Evolutionary conservation across 2,888 invertebrate genomes (phyloP).

Genomic region (Agrochola lota): DNA sequence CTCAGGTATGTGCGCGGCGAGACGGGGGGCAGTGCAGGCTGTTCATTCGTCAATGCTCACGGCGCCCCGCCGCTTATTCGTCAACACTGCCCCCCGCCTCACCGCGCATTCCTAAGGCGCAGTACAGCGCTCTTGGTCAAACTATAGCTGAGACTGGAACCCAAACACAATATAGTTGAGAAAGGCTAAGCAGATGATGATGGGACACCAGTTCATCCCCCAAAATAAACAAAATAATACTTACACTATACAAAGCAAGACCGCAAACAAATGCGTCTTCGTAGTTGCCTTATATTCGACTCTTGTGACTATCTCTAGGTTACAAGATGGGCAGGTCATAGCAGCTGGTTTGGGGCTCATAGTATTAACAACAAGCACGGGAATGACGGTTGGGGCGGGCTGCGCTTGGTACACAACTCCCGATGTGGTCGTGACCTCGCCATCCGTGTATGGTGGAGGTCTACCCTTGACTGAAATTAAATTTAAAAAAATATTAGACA

Average conservation of each 20-base stretch:
- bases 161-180: background rate
- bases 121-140: too few species aligned
- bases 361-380: conserved; percentile 57
- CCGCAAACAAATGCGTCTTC: conserved; percentile 89
- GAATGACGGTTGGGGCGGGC: conserved; percentile 11
- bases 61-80: too few species aligned
- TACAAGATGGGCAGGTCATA: conserved; percentile 86
- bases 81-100: too few species aligned
- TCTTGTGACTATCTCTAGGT: conserved; percentile 83
- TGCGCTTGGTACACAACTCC: conserved; percentile 16
- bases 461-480: conserved; percentile 23
- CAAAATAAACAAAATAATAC: background rate
- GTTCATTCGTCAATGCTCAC: too few species aligned
- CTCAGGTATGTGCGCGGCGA: too few species aligned
- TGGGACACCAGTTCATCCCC: background rate
- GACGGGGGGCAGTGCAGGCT: too few species aligned
- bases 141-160: background rate
- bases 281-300: conserved; percentile 82
- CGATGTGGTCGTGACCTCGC: conserved; percentile 23
- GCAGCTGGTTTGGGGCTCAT: conserved; percentile 74
- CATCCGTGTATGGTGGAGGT: conserved; percentile 45
- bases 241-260: conserved; percentile 82
- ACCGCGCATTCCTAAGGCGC: too few species aligned
- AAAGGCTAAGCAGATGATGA: background rate
- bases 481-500: background rate